Evolutionary conservation across 2,113 vertebrate species (phyloP).

Genomic region (Tenrec ecaudatus): DNA sequence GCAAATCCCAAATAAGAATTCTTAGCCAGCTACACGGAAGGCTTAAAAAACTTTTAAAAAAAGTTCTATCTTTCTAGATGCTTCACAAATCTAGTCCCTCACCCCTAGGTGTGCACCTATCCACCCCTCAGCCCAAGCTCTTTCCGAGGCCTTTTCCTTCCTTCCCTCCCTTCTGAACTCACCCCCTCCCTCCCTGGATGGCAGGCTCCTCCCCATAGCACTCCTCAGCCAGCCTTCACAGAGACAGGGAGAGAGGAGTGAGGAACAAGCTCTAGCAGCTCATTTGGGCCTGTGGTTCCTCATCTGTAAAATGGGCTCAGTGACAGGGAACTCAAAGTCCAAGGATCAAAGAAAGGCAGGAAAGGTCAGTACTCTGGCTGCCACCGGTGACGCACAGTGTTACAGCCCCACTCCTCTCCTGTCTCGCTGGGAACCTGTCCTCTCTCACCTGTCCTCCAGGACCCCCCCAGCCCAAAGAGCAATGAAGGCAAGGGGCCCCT

Average conservation of each 20-base stretch:
- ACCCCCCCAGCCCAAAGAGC: conserved; percentile 28
- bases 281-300: background rate
- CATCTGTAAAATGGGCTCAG: background rate
- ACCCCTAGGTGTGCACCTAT: too few species aligned
- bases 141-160: background rate
- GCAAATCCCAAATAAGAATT: background rate
- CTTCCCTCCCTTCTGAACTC: background rate
- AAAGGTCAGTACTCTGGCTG: background rate
- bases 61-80: background rate
- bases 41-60: background rate
- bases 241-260: background rate
- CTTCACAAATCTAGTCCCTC: background rate
- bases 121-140: background rate
- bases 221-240: background rate
- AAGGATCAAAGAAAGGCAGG: background rate
- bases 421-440: background rate
- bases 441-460: background rate
- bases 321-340: background rate
- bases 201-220: background rate
- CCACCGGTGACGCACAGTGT: too few species aligned
- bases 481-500: background rate
- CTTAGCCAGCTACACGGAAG: background rate
- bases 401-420: background rate
- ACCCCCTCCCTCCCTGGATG: background rate
- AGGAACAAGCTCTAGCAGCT: background rate